phyloP scores from a whole-genome alignment of 1,140 invertebrate species.

The Scaptomyza hsui region DNA sequence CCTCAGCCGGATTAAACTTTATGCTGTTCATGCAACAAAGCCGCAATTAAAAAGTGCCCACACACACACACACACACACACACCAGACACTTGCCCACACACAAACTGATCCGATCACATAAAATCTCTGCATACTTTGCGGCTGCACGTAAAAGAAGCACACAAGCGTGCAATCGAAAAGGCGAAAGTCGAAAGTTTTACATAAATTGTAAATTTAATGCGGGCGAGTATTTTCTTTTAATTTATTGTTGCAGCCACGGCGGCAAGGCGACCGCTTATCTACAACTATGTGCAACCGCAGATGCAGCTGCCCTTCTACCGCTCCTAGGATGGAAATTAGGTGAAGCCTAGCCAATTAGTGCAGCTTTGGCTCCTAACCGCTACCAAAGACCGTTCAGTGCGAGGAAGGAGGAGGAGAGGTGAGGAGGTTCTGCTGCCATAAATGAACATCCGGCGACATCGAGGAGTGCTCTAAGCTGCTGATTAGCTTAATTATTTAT shows the following conservation, averaged over 20 bases:
- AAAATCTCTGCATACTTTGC: slow-evolving; percentile 51
- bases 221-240: too few species aligned
- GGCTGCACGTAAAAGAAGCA: slow-evolving; percentile 28
- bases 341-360: slow-evolving; percentile 55
- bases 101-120: neutral
- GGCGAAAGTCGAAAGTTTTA: slow-evolving; percentile 11
- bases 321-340: slow-evolving; percentile 37
- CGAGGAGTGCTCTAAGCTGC: slow-evolving; percentile 53
- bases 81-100: neutral
- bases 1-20: neutral
- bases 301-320: slow-evolving; percentile 68
- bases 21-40: neutral
- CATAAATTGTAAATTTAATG: slow-evolving; percentile 17
- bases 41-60: slow-evolving; percentile 5
- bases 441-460: slow-evolving; percentile 56
- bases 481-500: slow-evolving; percentile 37
- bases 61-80: slow-evolving; percentile 13
- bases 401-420: slow-evolving; percentile 30
- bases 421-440: slow-evolving; percentile 69
- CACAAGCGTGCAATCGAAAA: slow-evolving; percentile 33
- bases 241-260: slow-evolving; percentile 63
- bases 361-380: slow-evolving; percentile 48
- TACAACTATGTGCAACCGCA: slow-evolving; percentile 79
- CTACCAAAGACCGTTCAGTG: slow-evolving; percentile 67
- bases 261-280: slow-evolving; percentile 67